Percentiles rank a stretch among this genome's conserved stretches.
Evolutionary conservation across 2,113 vertebrate genomes (phyloP).

Genomic region (Isichthys henryi): DNA sequence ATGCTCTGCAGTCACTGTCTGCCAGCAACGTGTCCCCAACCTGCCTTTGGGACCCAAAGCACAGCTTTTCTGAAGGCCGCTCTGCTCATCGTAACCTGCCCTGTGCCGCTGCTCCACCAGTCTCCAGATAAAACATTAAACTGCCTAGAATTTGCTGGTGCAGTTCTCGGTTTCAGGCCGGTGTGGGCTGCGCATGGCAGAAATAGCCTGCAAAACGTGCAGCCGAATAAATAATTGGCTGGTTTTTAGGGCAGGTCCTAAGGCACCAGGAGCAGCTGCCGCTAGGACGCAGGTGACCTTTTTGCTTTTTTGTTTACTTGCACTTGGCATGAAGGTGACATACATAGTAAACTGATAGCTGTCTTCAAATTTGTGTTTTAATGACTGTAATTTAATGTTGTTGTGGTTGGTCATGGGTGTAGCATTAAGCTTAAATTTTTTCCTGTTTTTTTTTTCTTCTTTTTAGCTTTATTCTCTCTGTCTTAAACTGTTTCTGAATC

Average conservation of each 20-base stretch:
- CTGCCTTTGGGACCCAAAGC: neutral
- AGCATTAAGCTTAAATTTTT: neutral
- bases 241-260: constrained; percentile 4
- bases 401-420: neutral
- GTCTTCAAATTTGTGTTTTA: neutral
- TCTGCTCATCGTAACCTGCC: neutral
- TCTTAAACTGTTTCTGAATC: neutral
- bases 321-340: neutral
- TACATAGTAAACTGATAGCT: neutral
- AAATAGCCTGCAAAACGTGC: neutral
- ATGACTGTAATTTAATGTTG: neutral
- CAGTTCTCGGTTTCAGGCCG: neutral
- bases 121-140: neutral
- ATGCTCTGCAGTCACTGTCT: neutral
- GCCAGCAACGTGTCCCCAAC: neutral
- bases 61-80: neutral
- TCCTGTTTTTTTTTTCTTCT: neutral
- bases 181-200: neutral
- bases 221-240: neutral
- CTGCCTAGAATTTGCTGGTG: neutral
- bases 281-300: constrained; percentile 1
- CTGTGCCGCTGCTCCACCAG: neutral
- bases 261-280: neutral
- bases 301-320: neutral
- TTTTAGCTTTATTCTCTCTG: neutral